phyloP scores from a whole-genome alignment of 23 tunicate genomes.

The Clavelina lepadiformis region DNA sequence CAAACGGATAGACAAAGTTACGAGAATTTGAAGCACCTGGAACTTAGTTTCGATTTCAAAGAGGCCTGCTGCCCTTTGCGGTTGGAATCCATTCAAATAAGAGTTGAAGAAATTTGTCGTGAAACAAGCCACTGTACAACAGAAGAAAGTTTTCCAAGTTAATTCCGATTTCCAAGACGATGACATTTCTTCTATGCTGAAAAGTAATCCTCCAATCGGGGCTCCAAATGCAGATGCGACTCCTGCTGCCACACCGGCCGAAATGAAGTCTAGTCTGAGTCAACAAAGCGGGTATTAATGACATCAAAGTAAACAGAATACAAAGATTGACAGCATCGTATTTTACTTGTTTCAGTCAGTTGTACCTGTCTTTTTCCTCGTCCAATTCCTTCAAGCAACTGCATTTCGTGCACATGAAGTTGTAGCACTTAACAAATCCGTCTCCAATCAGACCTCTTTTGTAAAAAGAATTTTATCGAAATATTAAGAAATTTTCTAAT shows the following conservation, averaged over 20 bases:
- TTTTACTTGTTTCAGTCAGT: too few species aligned
- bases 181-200: slow-evolving; percentile 90
- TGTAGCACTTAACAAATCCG: too few species aligned
- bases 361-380: too few species aligned
- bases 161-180: slow-evolving; percentile 83
- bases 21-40: too few species aligned
- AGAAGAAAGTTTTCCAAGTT: slow-evolving; percentile 90
- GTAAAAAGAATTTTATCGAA: too few species aligned
- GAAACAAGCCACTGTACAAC: slow-evolving; percentile 84
- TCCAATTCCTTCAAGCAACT: too few species aligned
- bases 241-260: slow-evolving; percentile 93
- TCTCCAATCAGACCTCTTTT: slow-evolving; percentile 77
- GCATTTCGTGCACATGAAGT: too few species aligned
- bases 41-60: slow-evolving; percentile 79
- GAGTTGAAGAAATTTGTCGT: slow-evolving; percentile 90
- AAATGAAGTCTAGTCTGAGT: too few species aligned
- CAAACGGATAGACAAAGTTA: too few species aligned
- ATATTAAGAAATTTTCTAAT: not conserved
- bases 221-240: slow-evolving; percentile 96
- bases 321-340: too few species aligned
- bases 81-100: slow-evolving; percentile 63
- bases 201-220: slow-evolving; percentile 85
- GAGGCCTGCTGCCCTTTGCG: slow-evolving; percentile 63
- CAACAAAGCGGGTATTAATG: too few species aligned
- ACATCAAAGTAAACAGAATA: too few species aligned